phyloP scores from a whole-genome alignment of 2,888 invertebrate genomes.

The Ophion ellenae region DNA sequence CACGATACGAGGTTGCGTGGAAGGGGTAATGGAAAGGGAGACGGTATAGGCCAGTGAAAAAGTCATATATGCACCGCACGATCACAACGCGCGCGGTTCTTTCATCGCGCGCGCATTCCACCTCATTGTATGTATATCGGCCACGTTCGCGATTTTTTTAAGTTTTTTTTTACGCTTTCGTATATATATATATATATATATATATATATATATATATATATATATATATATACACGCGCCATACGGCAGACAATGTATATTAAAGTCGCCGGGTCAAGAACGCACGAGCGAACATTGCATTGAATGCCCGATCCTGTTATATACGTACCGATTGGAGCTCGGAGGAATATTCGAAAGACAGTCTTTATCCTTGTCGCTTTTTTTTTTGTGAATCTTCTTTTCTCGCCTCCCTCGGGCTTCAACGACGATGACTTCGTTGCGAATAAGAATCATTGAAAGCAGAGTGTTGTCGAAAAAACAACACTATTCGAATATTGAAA shows the following conservation, averaged over 20 bases:
- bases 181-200: constrained; percentile 46
- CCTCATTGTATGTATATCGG: constrained; percentile 82
- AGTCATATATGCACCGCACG: constrained; percentile 62
- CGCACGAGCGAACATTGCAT: constrained; percentile 59
- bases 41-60: constrained; percentile 43
- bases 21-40: constrained; percentile 18
- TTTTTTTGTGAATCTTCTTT: background rate
- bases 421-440: too few species aligned
- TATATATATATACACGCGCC: constrained; percentile 16
- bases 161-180: constrained; percentile 41
- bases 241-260: constrained; percentile 57
- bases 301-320: constrained; percentile 57
- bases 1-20: background rate
- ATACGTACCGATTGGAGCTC: constrained; percentile 52
- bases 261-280: constrained; percentile 62
- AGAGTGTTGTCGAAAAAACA: background rate
- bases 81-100: constrained; percentile 55
- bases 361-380: constrained; percentile 15
- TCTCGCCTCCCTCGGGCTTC: background rate
- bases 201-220: constrained; percentile 44
- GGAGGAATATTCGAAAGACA: constrained; percentile 42
- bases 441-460: background rate
- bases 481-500: background rate
- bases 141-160: constrained; percentile 53
- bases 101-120: constrained; percentile 71